phyloP scores from a whole-genome alignment of 2,888 invertebrate species.

The Eumacrocentrus americanus region DNA sequence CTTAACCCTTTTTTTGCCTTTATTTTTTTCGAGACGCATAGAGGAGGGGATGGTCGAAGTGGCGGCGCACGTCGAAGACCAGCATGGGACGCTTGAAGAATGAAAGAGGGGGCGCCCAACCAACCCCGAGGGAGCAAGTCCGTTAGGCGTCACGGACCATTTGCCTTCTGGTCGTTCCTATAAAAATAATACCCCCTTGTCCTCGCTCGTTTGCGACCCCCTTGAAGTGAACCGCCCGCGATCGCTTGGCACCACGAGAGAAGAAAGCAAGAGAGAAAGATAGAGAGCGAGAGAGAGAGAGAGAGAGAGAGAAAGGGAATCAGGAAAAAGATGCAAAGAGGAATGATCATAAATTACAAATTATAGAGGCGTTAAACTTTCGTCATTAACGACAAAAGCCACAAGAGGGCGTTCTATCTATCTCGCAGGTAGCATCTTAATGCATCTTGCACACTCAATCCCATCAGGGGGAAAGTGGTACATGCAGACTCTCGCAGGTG shows the following conservation, averaged over 20 bases:
- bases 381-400: conserved; percentile 30
- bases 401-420: conserved; percentile 24
- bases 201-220: conserved; percentile 45
- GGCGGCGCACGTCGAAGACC: neutral
- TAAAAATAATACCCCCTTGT: conserved; percentile 53
- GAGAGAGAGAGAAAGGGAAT: neutral
- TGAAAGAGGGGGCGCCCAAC: neutral
- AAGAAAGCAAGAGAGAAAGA: neutral
- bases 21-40: neutral
- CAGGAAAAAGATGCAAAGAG: neutral
- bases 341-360: conserved; percentile 47
- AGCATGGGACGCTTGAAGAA: too few relatives aligned
- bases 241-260: conserved; percentile 1
- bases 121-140: neutral
- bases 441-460: conserved; percentile 20
- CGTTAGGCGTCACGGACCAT: conserved; percentile 2
- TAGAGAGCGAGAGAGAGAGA: neutral
- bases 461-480: too few relatives aligned
- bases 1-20: conserved; percentile 48
- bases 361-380: conserved; percentile 41
- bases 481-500: too few relatives aligned
- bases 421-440: conserved; percentile 40
- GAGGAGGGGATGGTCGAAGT: neutral
- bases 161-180: conserved; percentile 35
- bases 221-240: conserved; percentile 22